Conservation (phyloP, 1,140 invertebrate species). For the Penaeus japonicus region DNA sequence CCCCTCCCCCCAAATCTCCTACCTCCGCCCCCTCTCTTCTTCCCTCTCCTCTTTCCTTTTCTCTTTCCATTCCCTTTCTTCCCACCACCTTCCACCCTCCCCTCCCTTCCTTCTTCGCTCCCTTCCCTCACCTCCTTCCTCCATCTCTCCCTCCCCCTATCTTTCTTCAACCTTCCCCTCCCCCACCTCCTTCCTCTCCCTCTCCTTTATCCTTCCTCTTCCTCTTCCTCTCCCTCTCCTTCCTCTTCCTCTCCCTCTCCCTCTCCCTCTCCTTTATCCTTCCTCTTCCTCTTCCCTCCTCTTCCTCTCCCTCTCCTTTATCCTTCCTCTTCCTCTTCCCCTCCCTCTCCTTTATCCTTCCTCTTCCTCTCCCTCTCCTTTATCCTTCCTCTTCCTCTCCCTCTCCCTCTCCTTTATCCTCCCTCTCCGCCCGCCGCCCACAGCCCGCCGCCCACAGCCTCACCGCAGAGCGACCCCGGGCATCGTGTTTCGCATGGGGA, state of each 20-base stretch:
- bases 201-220: slow-evolving; percentile 15
- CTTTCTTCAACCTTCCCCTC: background rate
- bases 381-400: too few species aligned
- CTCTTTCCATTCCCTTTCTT: background rate
- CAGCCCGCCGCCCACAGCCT: too few species aligned
- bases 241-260: background rate
- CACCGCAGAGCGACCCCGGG: too few species aligned
- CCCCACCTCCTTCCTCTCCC: background rate
- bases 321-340: background rate
- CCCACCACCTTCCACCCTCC: background rate
- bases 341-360: background rate
- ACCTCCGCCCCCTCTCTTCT: background rate
- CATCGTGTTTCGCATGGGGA: too few species aligned
- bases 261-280: background rate
- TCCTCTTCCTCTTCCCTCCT: background rate
- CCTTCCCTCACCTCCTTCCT: slow-evolving; percentile 6
- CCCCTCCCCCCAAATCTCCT: background rate
- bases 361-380: background rate
- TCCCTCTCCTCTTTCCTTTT: background rate
- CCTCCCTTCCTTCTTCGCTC: background rate
- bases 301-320: background rate
- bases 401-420: too few species aligned
- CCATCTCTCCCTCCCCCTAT: background rate
- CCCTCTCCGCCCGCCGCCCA: too few species aligned
- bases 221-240: background rate